Base-by-base conservation (phyloP, 2,797 vertebrate species). In the Crocodylus rhombifer region DNA sequence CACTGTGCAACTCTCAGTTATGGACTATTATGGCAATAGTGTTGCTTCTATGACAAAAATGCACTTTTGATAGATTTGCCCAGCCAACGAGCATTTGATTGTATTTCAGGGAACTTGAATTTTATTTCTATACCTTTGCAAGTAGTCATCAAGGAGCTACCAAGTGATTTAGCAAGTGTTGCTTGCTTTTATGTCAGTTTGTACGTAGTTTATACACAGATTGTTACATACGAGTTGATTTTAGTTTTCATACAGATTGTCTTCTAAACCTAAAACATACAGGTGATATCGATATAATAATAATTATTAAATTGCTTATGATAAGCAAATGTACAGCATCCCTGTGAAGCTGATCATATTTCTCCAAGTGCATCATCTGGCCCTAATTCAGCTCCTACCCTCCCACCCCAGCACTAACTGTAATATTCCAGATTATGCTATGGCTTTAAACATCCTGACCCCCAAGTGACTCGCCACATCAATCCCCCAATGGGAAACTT, bases 151-250 rank as follows among this genome's bases (percentile, higher is more conserved):
- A 61, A 57, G 80, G n/a, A 42, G 30, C 81, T 88, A 79, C 30
- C 61, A 61, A 9, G 5, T 80, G 80, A 86, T 1, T 57, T 30
- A 76, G 89, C n/a, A 5, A 21, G 12, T 7, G 67, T 33, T 36
- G 33, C 67, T 69, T 73, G 23, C 23, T 73, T 26, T 80, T 80
- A 58, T 76, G 63, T 69, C 88, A 84, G 33, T 67, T 84, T 82
- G 77, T 74, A 92, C 73, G 42, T 12, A 55, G 60, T 69, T 14
- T 16, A 90, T 74, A 84, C 87, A 71, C 25, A 92, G 62, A 64
- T 86, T 79, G 63, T 90, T 92, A 90, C 76, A 42, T 69, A 57
- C 5, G 58, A 58, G 21, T 64, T 94, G 87, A 90, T 90, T 93
- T 83, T 84, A 58, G 80, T 77, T 30, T n/a, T 55, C 13, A 21